Evolutionary conservation across 2,888 invertebrate species (phyloP).

Genomic region (Synanthedon vespiformis): DNA sequence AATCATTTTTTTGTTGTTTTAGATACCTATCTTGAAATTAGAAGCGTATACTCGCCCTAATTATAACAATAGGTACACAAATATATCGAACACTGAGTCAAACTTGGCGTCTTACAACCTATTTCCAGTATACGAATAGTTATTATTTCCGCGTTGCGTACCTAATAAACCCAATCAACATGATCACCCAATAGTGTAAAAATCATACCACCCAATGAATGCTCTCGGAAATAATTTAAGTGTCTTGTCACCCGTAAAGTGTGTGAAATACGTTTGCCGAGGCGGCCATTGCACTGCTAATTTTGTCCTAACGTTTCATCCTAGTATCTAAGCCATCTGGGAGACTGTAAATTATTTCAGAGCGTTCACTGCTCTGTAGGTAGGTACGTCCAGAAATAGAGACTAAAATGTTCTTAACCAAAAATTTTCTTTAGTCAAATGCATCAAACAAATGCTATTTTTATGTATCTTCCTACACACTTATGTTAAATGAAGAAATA

Average conservation of each 20-base stretch:
- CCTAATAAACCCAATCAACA: conserved; percentile 15
- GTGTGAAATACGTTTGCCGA: conserved; percentile 31
- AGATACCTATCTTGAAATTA: too few species aligned
- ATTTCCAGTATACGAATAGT: conserved; percentile 21
- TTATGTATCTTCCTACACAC: not conserved
- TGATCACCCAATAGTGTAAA: conserved; percentile 26
- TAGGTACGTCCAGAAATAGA: not conserved
- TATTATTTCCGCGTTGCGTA: conserved; percentile 30
- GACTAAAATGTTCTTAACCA: not conserved
- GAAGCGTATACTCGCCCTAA: too few species aligned
- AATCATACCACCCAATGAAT: conserved; percentile 5
- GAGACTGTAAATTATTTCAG: conserved; percentile 18
- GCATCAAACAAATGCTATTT: not conserved
- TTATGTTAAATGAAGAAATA: not conserved
- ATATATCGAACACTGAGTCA: conserved; percentile 6
- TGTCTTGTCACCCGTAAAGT: conserved; percentile 28
- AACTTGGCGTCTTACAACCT: conserved; percentile 18
- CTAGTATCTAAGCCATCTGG: conserved; percentile 27
- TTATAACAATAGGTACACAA: too few species aligned
- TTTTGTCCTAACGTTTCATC: conserved; percentile 35
- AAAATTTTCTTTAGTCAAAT: not conserved
- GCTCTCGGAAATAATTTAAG: not conserved
- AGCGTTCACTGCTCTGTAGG: conserved; percentile 15
- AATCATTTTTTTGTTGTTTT: too few species aligned
- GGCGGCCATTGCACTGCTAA: conserved; percentile 42